Evolutionary conservation across 2,797 vertebrate species (phyloP).

Genomic region (Bradypodion ventrale): DNA sequence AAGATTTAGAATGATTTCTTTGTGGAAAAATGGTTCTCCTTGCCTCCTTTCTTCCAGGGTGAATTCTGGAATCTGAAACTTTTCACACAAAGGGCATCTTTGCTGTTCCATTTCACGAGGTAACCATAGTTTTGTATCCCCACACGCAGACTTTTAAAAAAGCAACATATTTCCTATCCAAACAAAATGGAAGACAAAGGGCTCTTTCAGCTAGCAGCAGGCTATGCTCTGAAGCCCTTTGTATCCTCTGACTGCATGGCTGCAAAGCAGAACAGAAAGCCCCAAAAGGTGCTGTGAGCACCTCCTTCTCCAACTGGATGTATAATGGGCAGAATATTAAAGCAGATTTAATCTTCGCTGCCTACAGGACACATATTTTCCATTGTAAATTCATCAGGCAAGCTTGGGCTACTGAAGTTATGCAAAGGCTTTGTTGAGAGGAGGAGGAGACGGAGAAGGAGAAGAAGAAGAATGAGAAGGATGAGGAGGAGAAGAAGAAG

Average conservation of each 20-base stretch:
- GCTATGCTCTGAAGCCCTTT: constrained; percentile 75
- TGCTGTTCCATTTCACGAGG: constrained; percentile 88
- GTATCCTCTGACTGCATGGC: constrained; percentile 73
- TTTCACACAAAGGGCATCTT: constrained; percentile 82
- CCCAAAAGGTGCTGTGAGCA: constrained; percentile 62
- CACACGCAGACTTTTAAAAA: constrained; percentile 87
- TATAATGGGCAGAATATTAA: constrained; percentile 53
- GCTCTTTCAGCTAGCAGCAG: constrained; percentile 81
- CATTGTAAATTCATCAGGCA: constrained; percentile 49
- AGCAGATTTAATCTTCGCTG: too few relatives aligned
- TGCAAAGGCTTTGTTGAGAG: constrained; percentile 39
- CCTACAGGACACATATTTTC: constrained; percentile 51
- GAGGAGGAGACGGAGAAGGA: too few relatives aligned
- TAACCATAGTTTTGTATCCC: constrained; percentile 92
- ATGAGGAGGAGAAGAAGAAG: too few relatives aligned
- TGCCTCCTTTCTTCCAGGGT: constrained; percentile 76
- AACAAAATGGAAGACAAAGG: constrained; percentile 89
- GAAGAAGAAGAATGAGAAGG: too few relatives aligned
- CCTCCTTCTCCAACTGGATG: constrained; percentile 43
- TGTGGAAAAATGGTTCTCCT: constrained; percentile 79
- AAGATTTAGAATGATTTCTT: constrained; percentile 81
- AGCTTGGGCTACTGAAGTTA: constrained; percentile 49
- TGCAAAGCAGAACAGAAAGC: constrained; percentile 71
- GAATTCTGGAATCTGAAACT: constrained; percentile 78
- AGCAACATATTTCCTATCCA: constrained; percentile 90